These are phyloP conservation scores for Drosophila pseudotalamancana DNA, from an alignment of 2,888 invertebrate species.

Conservation along the genomic window DNA sequence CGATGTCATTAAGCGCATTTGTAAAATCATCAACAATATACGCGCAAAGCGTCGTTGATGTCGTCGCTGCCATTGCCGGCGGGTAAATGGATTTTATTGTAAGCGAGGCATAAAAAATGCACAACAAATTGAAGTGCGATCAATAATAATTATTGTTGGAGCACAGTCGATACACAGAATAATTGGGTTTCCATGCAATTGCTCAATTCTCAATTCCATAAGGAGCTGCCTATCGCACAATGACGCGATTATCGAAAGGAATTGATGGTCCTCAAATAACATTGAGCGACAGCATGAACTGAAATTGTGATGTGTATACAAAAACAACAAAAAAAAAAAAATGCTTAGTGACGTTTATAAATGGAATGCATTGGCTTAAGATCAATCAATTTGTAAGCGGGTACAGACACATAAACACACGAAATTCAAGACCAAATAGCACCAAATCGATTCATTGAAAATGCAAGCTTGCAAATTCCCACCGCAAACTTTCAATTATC, in stretches of 20 bases:
- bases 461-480: slow-evolving; percentile 4
- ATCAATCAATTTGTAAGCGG: background rate
- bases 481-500: slow-evolving; percentile 34
- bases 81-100: slow-evolving; percentile 64
- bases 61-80: slow-evolving; percentile 20
- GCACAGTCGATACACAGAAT: slow-evolving; percentile 76
- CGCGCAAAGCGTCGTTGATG: slow-evolving; percentile 24
- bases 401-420: no score
- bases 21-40: slow-evolving; percentile 74
- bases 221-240: slow-evolving; percentile 64
- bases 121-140: slow-evolving; percentile 78
- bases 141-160: slow-evolving; percentile 80
- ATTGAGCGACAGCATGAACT: slow-evolving; percentile 32
- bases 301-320: slow-evolving; percentile 12
- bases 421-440: no score
- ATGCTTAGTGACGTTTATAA: slow-evolving; percentile 29
- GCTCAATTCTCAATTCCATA: slow-evolving; percentile 73
- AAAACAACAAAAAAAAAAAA: background rate
- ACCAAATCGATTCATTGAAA: background rate
- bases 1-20: slow-evolving; percentile 76
- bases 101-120: slow-evolving; percentile 57
- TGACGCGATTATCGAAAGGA: slow-evolving; percentile 62
- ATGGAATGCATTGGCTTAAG: slow-evolving; percentile 2
- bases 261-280: slow-evolving; percentile 54
- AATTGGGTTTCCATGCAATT: slow-evolving; percentile 80